Percentiles rank a stretch among this genome's conserved stretches.
Conservation (phyloP, 2,888 invertebrate genomes). For the Ptilodon capucinus region DNA sequence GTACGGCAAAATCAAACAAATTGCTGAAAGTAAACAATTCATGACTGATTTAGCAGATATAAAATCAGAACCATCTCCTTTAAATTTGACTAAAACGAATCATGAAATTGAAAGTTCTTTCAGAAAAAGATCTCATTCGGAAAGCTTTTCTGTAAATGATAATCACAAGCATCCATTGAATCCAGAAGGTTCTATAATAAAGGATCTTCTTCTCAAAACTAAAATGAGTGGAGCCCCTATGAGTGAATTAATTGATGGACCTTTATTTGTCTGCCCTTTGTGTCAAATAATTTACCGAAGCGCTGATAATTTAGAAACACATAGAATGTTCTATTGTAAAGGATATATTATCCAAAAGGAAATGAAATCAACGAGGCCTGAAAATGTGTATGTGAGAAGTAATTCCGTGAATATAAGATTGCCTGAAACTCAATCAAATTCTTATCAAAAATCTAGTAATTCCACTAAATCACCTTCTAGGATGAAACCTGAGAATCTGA, state of each 20-base stretch:
- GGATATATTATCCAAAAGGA: slow-evolving; percentile 77
- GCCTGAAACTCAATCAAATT: slow-evolving; percentile 76
- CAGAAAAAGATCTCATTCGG: slow-evolving; percentile 83
- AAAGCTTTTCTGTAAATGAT: slow-evolving; percentile 75
- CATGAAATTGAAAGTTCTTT: slow-evolving; percentile 62
- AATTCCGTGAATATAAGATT: slow-evolving; percentile 83
- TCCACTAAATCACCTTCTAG: slow-evolving; percentile 61
- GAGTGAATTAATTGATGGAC: slow-evolving; percentile 83
- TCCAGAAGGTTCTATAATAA: slow-evolving; percentile 87
- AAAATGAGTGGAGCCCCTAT: slow-evolving; percentile 74
- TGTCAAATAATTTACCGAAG: slow-evolving; percentile 91
- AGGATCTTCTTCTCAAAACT: slow-evolving; percentile 90
- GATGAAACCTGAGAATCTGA: slow-evolving; percentile 81
- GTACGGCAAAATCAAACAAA: slow-evolving; percentile 83
- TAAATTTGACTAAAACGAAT: slow-evolving; percentile 81
- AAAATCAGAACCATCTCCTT: slow-evolving; percentile 75
- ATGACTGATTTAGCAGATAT: slow-evolving; percentile 56
- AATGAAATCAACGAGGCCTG: slow-evolving; percentile 58
- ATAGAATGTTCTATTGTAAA: slow-evolving; percentile 91
- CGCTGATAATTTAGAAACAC: slow-evolving; percentile 90
- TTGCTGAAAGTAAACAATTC: slow-evolving; percentile 76
- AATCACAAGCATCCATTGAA: slow-evolving; percentile 84
- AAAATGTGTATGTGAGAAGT: slow-evolving; percentile 80
- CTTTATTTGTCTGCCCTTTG: slow-evolving; percentile 87
- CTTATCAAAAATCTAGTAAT: slow-evolving; percentile 55